A percentile compares a stretch with the other conserved stretches of the same genome.
These are phyloP conservation scores for Sapajus apella DNA, from an alignment of 2,113 vertebrate genomes.

Conservation along the genomic window DNA sequence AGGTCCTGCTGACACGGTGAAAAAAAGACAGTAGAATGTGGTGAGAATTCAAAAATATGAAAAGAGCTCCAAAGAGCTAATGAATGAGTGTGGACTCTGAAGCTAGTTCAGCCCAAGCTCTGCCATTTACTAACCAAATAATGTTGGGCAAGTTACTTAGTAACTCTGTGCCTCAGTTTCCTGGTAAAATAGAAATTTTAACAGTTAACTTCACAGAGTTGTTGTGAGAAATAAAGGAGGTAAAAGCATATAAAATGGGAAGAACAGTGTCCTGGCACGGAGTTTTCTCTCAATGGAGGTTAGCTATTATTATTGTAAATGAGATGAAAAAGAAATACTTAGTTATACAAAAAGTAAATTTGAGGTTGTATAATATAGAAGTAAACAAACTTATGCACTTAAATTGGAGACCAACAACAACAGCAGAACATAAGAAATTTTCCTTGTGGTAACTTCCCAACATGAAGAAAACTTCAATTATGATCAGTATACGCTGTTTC, in stretches of 20 bases:
- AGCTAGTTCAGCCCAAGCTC: neutral
- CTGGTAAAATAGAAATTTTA: neutral
- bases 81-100: neutral
- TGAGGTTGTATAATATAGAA: slow-evolving; percentile 1
- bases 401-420: neutral
- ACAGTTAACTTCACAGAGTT: slow-evolving; percentile 15
- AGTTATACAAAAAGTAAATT: neutral
- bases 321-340: neutral
- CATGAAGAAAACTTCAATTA: neutral
- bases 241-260: slow-evolving; percentile 10
- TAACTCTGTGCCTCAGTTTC: slow-evolving; percentile 18
- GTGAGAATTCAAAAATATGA: neutral
- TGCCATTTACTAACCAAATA: slow-evolving; percentile 38
- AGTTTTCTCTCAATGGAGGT: neutral
- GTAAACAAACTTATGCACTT: neutral
- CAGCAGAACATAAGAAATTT: neutral
- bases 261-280: neutral
- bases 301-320: slow-evolving; percentile 5
- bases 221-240: neutral
- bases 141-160: neutral
- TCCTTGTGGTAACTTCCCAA: neutral
- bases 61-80: slow-evolving; percentile 2
- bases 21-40: slow-evolving; percentile 17
- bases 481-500: neutral
- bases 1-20: neutral